Percentiles rank a stretch among this genome's conserved stretches.
Conservation (phyloP, 2,888 invertebrate genomes). For the Muschampia plurimacula region DNA sequence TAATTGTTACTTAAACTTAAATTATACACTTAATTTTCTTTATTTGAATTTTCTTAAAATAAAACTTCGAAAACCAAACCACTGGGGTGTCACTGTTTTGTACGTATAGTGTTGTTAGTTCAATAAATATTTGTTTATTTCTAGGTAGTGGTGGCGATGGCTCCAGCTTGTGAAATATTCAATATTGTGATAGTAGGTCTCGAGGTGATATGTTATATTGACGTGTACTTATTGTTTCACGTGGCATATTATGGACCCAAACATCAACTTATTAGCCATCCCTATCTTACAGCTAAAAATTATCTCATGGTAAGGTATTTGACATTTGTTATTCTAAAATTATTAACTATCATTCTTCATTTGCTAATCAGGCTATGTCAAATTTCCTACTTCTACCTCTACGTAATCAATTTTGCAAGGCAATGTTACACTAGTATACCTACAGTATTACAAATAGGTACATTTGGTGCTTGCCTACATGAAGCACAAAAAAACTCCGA, state of each 20-base stretch:
- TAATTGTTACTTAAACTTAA: no score
- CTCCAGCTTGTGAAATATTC: constrained; percentile 65
- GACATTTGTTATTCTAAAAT: background rate
- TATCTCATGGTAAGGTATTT: constrained; percentile 64
- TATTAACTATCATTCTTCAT: background rate
- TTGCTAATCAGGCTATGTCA: no score
- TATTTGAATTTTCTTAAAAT: no score
- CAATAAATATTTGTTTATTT: constrained; percentile 13
- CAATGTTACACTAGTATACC: no score
- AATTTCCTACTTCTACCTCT: no score
- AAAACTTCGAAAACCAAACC: background rate
- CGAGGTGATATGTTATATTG: constrained; percentile 76
- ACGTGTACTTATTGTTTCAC: constrained; percentile 81
- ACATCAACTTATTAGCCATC: constrained; percentile 82
- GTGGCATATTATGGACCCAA: constrained; percentile 80
- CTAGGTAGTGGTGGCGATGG: constrained; percentile 71
- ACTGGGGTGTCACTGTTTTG: background rate
- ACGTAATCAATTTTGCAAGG: no score
- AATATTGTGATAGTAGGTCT: constrained; percentile 63
- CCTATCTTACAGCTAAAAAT: constrained; percentile 79
- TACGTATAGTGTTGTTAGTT: background rate
- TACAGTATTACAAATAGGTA: no score
- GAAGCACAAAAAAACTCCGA: no score
- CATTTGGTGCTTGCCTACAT: no score
- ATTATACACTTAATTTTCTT: no score